These are phyloP conservation scores for Pristionchus exspectatus DNA, from an alignment of 2,888 invertebrate species.

Conservation along the genomic window DNA sequence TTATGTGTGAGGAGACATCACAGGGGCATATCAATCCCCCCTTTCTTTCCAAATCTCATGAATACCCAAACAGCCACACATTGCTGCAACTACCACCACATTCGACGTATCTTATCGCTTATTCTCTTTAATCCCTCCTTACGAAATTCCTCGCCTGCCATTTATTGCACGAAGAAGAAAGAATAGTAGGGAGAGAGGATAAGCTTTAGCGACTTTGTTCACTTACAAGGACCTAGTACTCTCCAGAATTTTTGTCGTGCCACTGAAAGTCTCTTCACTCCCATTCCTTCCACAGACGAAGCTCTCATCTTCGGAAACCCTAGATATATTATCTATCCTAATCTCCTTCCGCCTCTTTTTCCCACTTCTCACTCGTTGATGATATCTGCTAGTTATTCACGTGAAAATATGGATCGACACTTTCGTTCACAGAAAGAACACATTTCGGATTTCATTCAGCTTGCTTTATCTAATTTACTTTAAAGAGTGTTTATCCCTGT, in stretches of 20 bases:
- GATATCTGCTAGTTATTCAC: background rate
- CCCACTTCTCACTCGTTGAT: background rate
- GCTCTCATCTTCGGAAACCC: background rate
- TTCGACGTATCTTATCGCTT: background rate
- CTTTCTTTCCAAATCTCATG: background rate
- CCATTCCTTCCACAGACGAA: background rate
- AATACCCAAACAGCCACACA: background rate
- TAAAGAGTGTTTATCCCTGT: too few species aligned
- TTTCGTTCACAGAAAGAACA: too few species aligned
- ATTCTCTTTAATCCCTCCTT: background rate
- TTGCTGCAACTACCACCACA: background rate
- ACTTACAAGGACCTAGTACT: background rate
- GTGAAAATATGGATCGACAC: background rate
- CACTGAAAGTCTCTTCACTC: background rate
- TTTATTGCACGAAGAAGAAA: background rate
- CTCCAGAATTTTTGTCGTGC: background rate
- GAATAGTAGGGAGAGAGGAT: background rate
- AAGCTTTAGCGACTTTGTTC: slow-evolving; percentile 9
- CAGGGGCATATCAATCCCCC: background rate
- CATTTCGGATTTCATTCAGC: background rate
- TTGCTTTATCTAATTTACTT: background rate
- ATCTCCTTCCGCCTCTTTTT: background rate
- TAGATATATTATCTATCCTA: slow-evolving; percentile 12
- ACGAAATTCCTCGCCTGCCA: background rate
- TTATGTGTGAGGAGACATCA: slow-evolving; percentile 2